Evolutionary conservation across 1,140 invertebrate genomes (phyloP).

Genomic region (Drosophila pruinosa): DNA sequence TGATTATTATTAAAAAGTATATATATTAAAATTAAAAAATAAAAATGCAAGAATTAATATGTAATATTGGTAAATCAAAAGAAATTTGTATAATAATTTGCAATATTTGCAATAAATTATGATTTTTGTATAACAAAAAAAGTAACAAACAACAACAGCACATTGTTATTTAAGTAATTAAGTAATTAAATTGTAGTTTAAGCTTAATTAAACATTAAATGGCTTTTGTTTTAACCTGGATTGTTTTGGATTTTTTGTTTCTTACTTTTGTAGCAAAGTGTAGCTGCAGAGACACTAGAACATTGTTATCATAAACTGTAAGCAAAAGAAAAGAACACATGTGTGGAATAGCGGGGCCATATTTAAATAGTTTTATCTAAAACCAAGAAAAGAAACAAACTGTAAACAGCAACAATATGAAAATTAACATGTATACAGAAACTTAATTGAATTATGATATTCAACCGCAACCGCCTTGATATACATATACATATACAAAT

Average conservation of each 20-base stretch:
- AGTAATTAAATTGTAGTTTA: slow-evolving; percentile 48
- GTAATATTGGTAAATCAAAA: slow-evolving; percentile 31
- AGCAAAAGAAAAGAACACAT: slow-evolving; percentile 62
- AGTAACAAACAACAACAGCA: slow-evolving; percentile 38
- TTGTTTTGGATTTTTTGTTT: slow-evolving; percentile 35
- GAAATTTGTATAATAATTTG: slow-evolving; percentile 46
- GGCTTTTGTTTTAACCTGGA: slow-evolving; percentile 38
- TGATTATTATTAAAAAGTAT: slow-evolving; percentile 70
- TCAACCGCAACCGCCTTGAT: slow-evolving; percentile 73
- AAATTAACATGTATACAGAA: slow-evolving; percentile 56
- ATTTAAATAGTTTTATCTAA: slow-evolving; percentile 73
- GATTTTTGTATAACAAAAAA: slow-evolving; percentile 43
- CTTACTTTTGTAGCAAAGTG: slow-evolving; percentile 43
- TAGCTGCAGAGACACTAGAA: slow-evolving; percentile 25
- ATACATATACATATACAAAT: slow-evolving; percentile 49
- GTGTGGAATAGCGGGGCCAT: slow-evolving; percentile 83
- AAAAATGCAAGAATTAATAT: slow-evolving; percentile 52
- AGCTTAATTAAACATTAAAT: slow-evolving; percentile 19
- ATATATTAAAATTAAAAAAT: slow-evolving; percentile 56
- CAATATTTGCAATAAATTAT: slow-evolving; percentile 69
- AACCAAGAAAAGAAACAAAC: slow-evolving; percentile 38
- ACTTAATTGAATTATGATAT: slow-evolving; percentile 59
- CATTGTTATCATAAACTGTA: slow-evolving; percentile 71
- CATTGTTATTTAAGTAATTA: slow-evolving; percentile 49
- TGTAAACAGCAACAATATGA: slow-evolving; percentile 14